Percentiles rank a stretch among this genome's conserved stretches.
These are phyloP conservation scores for Eremophila alpestris DNA, from an alignment of 2,797 vertebrate species.

Conservation along the genomic window DNA sequence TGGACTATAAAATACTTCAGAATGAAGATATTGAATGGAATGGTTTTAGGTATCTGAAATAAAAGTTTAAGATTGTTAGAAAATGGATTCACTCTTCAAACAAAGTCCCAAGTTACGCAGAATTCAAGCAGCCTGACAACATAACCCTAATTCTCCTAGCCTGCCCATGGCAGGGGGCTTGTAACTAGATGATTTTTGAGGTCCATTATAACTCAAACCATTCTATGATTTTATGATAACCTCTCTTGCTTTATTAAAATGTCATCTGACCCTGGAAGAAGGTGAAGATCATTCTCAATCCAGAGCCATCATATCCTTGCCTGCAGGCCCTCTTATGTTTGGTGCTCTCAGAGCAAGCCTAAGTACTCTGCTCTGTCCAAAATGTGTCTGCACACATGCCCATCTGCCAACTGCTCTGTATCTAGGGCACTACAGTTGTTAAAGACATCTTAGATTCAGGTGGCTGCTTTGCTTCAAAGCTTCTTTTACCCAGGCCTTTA, in stretches of 20 bases:
- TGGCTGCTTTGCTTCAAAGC: not conserved
- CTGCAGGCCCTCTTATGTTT: conserved; percentile 6
- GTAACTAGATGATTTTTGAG: not conserved
- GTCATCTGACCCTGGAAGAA: not conserved
- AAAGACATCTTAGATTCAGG: not conserved
- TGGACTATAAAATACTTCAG: not conserved
- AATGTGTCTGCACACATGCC: not conserved
- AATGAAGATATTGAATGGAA: not conserved
- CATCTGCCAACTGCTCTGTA: not conserved
- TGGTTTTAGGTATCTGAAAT: not conserved
- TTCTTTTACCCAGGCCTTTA: not conserved
- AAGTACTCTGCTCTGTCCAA: not conserved
- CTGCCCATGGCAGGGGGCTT: not conserved
- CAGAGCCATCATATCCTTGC: not conserved
- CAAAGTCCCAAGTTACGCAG: not conserved
- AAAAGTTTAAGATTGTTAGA: not conserved
- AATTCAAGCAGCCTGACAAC: not conserved
- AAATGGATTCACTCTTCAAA: not conserved
- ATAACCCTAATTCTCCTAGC: not conserved
- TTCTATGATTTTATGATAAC: not conserved
- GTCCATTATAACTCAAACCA: not conserved
- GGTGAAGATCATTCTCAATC: not conserved
- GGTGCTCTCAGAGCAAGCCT: not conserved
- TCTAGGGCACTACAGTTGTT: conserved; percentile 14
- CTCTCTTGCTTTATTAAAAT: not conserved